Base-by-base conservation (phyloP, 1,140 invertebrate genomes). In the Pemphigus obesinymphae region DNA sequence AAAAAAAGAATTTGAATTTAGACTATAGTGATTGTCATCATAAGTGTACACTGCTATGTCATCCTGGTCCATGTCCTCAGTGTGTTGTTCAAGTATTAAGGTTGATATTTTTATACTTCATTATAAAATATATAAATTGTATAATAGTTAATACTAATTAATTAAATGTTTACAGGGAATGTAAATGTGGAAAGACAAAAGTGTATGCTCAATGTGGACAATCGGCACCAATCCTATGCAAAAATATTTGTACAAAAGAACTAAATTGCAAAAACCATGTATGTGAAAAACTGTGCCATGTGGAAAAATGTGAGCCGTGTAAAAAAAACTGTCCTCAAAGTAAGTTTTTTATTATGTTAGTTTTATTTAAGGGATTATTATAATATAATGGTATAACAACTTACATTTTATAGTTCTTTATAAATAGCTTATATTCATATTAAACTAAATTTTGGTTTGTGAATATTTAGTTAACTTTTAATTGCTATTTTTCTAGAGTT, bases 51-150 rank as follows among this genome's bases (percentile, higher is more conserved):
- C 86, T 96, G 82, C 88, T 96, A 0, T 99, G 97, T 86, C 97
- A 99, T 87, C 96, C 97, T 1, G 97, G 93, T 0, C 92, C 93
- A 0, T 95, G 94, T 86, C 95, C 96, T 11, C 91, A 85, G 4
- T 89, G 88, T 83, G 86, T 86, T 43, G 86, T 88, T 17, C 89
- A 90, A 84, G 88, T 91, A 68, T 85, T 84, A 37, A 90, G 85
- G 83, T 84, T 73, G 3, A 31, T 50, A 50, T 31, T 73, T 73
- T 29, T 2, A 23, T n/a, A 11, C 23, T 37, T 13, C 6, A 68
- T 26, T 31, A 31, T 23, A n/a, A n/a, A n/a, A n/a, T n/a, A n/a
- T n/a, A n/a, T n/a, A n/a, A n/a, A n/a, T n/a, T n/a, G n/a, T n/a
- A n/a, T n/a, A 4, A 26, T 66, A 80, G 82, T 66, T 37, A n/a